phyloP scores from a whole-genome alignment of 2,888 invertebrate species.

The Yponomeuta cagnagella region DNA sequence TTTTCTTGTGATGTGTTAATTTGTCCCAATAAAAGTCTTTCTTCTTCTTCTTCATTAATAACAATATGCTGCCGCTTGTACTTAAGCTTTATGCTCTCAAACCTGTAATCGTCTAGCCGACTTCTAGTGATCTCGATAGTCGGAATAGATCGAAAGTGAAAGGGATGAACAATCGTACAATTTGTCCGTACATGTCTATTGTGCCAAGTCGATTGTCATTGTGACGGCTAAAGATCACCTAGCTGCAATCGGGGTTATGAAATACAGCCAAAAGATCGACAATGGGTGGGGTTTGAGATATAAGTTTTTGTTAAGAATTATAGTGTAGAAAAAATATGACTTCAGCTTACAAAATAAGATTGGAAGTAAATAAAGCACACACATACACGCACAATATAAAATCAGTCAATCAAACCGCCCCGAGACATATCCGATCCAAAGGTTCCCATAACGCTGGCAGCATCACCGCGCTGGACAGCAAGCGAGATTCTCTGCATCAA shows the following conservation, averaged over 20 bases:
- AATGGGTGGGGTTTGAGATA: neutral
- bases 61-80: no score
- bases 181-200: conserved; percentile 26
- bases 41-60: no score
- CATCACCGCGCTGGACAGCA: no score
- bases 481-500: no score
- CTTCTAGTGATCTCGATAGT: conserved; percentile 44
- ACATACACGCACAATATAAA: no score
- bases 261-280: conserved; percentile 26
- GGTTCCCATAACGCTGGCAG: no score
- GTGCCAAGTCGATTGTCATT: conserved; percentile 47
- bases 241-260: conserved; percentile 62
- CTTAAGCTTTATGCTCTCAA: conserved; percentile 17
- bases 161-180: conserved; percentile 47
- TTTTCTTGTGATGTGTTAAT: no score
- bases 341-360: no score
- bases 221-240: conserved; percentile 59
- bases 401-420: no score
- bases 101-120: neutral
- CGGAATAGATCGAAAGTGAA: conserved; percentile 53
- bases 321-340: neutral
- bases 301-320: neutral
- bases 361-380: no score
- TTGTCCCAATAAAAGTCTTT: no score
- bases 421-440: no score